Percentiles rank a stretch among this genome's conserved stretches.
Conservation (phyloP, 2,797 vertebrate species). For the Tapera naevia region DNA sequence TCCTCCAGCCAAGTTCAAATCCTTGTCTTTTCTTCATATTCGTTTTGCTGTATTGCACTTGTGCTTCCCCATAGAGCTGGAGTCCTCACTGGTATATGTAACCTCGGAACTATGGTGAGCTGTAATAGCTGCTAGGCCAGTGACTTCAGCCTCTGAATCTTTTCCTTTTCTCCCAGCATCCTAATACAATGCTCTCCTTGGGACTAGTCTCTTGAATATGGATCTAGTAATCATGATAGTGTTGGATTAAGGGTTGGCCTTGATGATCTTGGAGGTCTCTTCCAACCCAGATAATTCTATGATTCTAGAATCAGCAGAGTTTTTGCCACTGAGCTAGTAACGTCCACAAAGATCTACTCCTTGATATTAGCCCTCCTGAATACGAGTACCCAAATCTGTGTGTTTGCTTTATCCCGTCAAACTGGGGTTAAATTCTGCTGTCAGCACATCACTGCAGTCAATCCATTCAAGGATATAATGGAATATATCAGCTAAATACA, state of each 20-base stretch:
- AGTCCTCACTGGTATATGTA: neutral
- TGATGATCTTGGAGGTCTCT: too few species aligned
- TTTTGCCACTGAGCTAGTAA: neutral
- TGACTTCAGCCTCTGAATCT: neutral
- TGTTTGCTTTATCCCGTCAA: neutral
- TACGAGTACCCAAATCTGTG: neutral
- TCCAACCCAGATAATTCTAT: too few species aligned
- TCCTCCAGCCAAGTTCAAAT: neutral
- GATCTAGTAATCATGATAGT: too few species aligned
- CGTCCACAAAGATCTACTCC: neutral
- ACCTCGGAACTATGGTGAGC: neutral
- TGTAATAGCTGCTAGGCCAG: neutral
- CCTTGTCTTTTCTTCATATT: neutral
- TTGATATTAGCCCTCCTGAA: neutral
- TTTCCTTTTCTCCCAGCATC: neutral
- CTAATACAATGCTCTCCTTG: neutral
- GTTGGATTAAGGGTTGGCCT: too few species aligned
- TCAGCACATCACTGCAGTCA: neutral
- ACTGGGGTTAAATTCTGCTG: neutral
- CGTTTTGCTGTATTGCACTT: neutral
- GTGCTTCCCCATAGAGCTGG: neutral
- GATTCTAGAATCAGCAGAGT: neutral
- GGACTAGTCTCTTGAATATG: neutral
- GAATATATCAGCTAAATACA: neutral
- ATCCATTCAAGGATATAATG: neutral